These are phyloP conservation scores for Achroia grisella DNA, from an alignment of 1,140 invertebrate species.

Conservation along the genomic window DNA sequence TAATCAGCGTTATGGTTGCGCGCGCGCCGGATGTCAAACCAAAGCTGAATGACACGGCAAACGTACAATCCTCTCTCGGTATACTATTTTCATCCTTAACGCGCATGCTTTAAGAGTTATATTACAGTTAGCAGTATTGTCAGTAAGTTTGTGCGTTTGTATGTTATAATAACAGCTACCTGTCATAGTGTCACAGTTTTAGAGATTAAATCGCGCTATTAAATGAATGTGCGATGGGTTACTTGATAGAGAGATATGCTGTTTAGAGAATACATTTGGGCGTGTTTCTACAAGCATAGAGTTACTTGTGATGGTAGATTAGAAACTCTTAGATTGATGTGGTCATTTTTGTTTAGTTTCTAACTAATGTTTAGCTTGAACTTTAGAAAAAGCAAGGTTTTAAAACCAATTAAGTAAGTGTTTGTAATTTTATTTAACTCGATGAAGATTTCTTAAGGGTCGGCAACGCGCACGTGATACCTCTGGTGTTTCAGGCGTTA, in stretches of 20 bases:
- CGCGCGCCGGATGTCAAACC: conserved; percentile 59
- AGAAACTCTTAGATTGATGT: too few species aligned
- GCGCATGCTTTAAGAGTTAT: conserved; percentile 14
- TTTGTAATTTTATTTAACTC: too few species aligned
- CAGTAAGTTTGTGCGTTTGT: conserved; percentile 15
- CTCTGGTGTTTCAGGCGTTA: too few species aligned
- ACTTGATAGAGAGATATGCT: conserved; percentile 45
- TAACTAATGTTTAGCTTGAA: too few species aligned
- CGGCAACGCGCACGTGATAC: too few species aligned
- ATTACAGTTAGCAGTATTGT: conserved; percentile 7
- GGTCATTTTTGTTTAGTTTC: too few species aligned
- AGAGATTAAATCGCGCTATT: conserved; percentile 50
- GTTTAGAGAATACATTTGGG: background rate
- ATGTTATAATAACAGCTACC: conserved; percentile 60
- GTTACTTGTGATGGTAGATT: too few species aligned
- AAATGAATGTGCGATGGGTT: conserved; percentile 47
- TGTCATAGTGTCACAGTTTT: conserved; percentile 56
- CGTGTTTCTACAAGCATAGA: background rate
- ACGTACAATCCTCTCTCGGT: background rate
- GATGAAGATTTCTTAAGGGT: too few species aligned
- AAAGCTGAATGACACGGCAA: conserved; percentile 26
- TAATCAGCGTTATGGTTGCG: conserved; percentile 62
- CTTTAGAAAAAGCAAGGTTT: too few species aligned
- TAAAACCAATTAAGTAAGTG: too few species aligned
- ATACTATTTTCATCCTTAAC: conserved; percentile 17